phyloP scores from a whole-genome alignment of 2,888 invertebrate genomes.

The Lepidocyrtoides sp. region DNA sequence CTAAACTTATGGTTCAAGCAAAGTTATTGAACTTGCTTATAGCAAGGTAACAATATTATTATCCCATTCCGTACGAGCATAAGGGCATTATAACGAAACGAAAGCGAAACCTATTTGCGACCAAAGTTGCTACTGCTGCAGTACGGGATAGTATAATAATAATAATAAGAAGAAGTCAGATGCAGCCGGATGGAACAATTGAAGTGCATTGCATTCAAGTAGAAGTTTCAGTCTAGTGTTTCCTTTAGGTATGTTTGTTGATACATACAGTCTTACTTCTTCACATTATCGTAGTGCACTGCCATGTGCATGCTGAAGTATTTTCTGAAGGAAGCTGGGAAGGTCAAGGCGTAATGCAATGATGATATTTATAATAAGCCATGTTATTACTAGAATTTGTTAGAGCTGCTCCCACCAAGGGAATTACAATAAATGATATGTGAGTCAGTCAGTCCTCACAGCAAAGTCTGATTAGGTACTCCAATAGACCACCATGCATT shows the following conservation, averaged over 20 bases:
- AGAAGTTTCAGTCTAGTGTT: neutral
- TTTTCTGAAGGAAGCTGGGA: constrained; percentile 56
- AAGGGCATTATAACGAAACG: constrained; percentile 25
- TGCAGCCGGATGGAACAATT: constrained; percentile 11
- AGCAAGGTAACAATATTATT: neutral
- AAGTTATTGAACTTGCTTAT: constrained; percentile 66
- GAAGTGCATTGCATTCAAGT: neutral
- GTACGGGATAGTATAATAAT: neutral
- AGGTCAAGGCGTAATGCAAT: constrained; percentile 61
- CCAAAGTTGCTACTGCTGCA: neutral
- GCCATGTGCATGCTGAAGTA: neutral
- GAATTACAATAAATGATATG: neutral
- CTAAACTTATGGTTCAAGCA: neutral
- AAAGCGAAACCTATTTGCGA: constrained; percentile 48
- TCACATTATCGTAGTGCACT: neutral
- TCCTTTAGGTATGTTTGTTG: constrained; percentile 40
- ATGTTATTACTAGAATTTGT: neutral
- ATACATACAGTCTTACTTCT: constrained; percentile 1
- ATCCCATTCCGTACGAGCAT: constrained; percentile 5
- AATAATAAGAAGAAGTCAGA: too few relatives aligned
- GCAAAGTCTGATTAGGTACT: neutral
- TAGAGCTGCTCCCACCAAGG: neutral
- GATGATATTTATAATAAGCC: neutral
- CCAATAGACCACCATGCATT: neutral
- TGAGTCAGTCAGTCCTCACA: neutral